Percentiles rank a stretch among this genome's conserved stretches.
phyloP scores from a whole-genome alignment of 2,888 invertebrate species.

The Yponomeuta evonymella region DNA sequence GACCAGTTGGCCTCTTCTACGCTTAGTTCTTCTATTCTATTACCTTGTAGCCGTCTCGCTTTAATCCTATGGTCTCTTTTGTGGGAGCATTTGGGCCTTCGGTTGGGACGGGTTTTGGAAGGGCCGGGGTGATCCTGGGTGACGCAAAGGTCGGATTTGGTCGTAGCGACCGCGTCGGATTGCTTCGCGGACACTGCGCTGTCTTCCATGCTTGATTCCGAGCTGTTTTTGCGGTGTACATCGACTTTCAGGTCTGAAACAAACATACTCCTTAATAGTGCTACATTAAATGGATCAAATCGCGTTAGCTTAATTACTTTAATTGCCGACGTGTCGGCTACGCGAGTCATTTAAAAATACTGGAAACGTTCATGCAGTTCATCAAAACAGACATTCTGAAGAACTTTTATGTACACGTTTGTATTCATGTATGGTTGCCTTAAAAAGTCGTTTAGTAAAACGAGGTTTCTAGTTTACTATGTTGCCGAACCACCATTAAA shows the following conservation, averaged over 20 bases:
- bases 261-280: slow-evolving; percentile 2
- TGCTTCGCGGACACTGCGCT: slow-evolving; percentile 68
- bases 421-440: no score
- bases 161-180: slow-evolving; percentile 47
- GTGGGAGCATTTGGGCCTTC: slow-evolving; percentile 51
- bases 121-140: slow-evolving; percentile 49
- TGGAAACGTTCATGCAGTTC: no score
- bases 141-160: slow-evolving; percentile 60
- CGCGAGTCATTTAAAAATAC: no score
- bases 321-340: no score
- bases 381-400: no score
- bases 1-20: slow-evolving; percentile 51
- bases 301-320: no score
- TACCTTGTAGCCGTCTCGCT: slow-evolving; percentile 46
- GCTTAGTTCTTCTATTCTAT: slow-evolving; percentile 57
- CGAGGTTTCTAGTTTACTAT: no score
- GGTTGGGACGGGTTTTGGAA: slow-evolving; percentile 48
- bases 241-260: slow-evolving; percentile 91
- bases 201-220: slow-evolving; percentile 88
- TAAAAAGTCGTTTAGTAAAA: no score
- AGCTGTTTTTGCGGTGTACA: slow-evolving; percentile 93
- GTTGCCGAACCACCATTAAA: no score
- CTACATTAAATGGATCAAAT: no score
- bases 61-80: slow-evolving; percentile 53
- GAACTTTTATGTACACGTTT: no score